Evolutionary conservation across 2,113 vertebrate genomes (phyloP).

Genomic region (Strix uralensis): DNA sequence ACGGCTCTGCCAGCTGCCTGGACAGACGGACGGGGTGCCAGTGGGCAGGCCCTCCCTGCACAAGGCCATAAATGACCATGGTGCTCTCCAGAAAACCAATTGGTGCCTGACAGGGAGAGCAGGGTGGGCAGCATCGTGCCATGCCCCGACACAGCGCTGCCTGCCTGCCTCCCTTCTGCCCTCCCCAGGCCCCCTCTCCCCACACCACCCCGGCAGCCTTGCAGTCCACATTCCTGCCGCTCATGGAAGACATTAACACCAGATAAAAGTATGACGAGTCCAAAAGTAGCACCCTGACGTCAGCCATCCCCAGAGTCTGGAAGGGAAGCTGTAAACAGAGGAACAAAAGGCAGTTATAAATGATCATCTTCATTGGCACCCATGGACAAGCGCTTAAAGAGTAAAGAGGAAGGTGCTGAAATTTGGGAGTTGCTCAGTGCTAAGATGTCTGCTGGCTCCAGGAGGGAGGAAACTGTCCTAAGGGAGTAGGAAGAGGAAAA

Average conservation of each 20-base stretch:
- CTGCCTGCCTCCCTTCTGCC: background rate
- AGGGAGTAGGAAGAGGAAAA: background rate
- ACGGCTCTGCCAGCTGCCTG: conserved; percentile 37
- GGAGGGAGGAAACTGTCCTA: background rate
- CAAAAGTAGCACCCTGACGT: conserved; percentile 61
- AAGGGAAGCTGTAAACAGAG: conserved; percentile 62
- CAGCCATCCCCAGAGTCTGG: conserved; percentile 27
- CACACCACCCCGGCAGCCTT: background rate
- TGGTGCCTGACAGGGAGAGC: background rate
- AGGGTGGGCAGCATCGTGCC: background rate
- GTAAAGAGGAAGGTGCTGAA: background rate
- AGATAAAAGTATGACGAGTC: conserved; percentile 13
- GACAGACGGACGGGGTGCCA: background rate
- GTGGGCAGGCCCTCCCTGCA: background rate
- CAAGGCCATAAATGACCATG: conserved; percentile 70
- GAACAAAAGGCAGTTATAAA: conserved; percentile 62
- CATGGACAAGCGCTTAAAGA: background rate
- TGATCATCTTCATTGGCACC: background rate
- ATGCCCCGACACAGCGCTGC: background rate
- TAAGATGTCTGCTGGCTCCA: background rate
- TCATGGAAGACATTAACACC: conserved; percentile 37
- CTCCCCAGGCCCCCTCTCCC: background rate
- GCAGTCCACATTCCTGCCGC: background rate
- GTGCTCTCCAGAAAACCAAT: background rate
- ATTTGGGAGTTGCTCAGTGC: background rate